Percentiles rank a stretch among this genome's conserved stretches.
phyloP scores from a whole-genome alignment of 1,140 invertebrate species.

The Melanaphis sacchari region DNA sequence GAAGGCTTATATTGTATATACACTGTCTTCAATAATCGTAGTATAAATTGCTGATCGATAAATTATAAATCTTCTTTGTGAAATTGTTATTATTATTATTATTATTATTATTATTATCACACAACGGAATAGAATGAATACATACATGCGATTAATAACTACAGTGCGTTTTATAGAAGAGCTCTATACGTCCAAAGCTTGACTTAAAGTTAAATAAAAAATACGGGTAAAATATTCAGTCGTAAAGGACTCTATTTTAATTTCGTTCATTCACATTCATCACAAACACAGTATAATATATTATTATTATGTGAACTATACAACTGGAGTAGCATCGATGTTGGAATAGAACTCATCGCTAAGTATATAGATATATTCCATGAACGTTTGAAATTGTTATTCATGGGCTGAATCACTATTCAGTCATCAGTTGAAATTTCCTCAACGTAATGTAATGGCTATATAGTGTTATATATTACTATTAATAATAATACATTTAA shows the following conservation, averaged over 20 bases:
- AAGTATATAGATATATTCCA: too few species aligned
- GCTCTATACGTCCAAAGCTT: neutral
- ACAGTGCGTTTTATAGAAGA: neutral
- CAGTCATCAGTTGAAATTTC: too few species aligned
- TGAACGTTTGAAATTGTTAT: too few species aligned
- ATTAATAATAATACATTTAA: neutral
- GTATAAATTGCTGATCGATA: neutral
- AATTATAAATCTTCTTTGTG: neutral
- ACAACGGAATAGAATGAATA: neutral
- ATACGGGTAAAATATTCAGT: neutral
- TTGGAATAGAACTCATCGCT: too few species aligned
- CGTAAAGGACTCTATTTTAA: neutral
- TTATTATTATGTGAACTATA: too few species aligned
- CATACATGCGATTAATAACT: neutral
- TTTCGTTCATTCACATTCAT: too few species aligned
- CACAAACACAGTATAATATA: too few species aligned
- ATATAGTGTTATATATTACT: too few species aligned
- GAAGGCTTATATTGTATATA: neutral
- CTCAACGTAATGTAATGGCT: too few species aligned
- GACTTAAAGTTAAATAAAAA: neutral
- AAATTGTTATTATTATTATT: conserved; percentile 14
- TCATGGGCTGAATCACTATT: too few species aligned
- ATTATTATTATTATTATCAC: neutral
- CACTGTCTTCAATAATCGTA: neutral
- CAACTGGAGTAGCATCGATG: too few species aligned